Evolutionary conservation across 2,888 invertebrate species (phyloP).

Genomic region (Pollenia amentaria): DNA sequence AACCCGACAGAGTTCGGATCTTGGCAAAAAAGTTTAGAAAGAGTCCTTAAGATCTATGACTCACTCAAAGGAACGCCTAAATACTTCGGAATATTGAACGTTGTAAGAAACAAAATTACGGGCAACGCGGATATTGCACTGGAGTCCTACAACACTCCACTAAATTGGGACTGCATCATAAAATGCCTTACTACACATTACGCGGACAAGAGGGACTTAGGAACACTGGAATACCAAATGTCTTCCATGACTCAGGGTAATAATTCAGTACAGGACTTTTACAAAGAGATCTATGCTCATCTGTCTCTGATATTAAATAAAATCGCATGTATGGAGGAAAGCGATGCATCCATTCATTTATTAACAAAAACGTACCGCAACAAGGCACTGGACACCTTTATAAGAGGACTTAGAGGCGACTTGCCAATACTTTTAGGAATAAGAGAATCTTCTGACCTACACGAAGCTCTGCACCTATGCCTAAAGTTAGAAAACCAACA

Average conservation of each 20-base stretch:
- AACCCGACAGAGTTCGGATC: background rate
- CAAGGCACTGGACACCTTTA: background rate
- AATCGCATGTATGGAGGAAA: conserved; percentile 6
- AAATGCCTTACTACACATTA: conserved; percentile 61
- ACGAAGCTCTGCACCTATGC: background rate
- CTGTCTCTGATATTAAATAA: conserved; percentile 5
- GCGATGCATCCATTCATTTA: background rate
- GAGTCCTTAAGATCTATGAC: background rate
- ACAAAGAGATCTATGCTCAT: conserved; percentile 31
- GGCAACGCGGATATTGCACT: background rate
- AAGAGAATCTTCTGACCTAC: background rate
- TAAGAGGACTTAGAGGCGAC: conserved; percentile 7
- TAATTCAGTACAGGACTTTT: conserved; percentile 53
- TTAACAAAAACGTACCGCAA: background rate
- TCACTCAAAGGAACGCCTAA: background rate
- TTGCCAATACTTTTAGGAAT: background rate
- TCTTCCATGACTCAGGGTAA: conserved; percentile 61
- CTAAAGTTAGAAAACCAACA: background rate
- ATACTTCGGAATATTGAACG: background rate
- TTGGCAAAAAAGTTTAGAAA: background rate
- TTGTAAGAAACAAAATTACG: background rate
- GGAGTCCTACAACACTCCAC: background rate
- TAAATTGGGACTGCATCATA: background rate
- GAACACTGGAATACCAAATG: conserved; percentile 56
- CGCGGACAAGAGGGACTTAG: conserved; percentile 47